Evolutionary conservation across 2,113 vertebrate species (phyloP), one percentile per base, ranked within the genome.

Genomic region (Etheostoma spectabile): DNA sequence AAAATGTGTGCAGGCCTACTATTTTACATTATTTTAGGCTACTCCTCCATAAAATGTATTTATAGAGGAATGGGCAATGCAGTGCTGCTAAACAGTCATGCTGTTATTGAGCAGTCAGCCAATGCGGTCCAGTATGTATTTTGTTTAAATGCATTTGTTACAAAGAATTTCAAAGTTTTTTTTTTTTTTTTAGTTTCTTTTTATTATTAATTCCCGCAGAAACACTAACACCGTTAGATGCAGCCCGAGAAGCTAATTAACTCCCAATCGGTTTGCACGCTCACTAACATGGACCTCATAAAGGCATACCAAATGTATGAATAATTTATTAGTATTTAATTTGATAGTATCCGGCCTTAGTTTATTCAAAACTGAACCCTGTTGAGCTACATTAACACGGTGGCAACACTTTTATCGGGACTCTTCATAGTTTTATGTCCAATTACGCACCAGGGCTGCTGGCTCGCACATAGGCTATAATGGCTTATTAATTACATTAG

Each of bases 111-210:
- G 45, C 19, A 27, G 11, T 30, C 1, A 2, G 35, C 22, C n/a
- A 48, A 33, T 4, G 13, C 16, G 1, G 3, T 14, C 1, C 38
- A 18, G 35, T 45, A 1, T 45, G 10, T 22, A 5, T n/a, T 46
- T 57, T 35, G 11, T 11, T 2, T 7, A n/a, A 72, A 16, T 46
- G 15, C 10, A 45, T 55, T 38, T 51, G 30, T 16, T 52, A 6
- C 22, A 42, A n/a, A 35, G 0, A 2, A 0, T 61, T 66, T 24
- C 0, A 8, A 5, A n/a, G 2, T 45, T n/a, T 6, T 42, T 22
- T 56, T 2, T 75, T 11, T 38, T 38, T 8, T 42, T 11, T n/a
- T n/a, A n/a, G n/a, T n/a, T n/a, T n/a, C n/a, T n/a, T n/a, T 64
- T 15, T 30, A 0, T 27, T 3, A 55, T 27, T 27, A 3, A 22